Conservation (phyloP, 2,797 vertebrate species). For the Acipenser oxyrinchus region DNA sequence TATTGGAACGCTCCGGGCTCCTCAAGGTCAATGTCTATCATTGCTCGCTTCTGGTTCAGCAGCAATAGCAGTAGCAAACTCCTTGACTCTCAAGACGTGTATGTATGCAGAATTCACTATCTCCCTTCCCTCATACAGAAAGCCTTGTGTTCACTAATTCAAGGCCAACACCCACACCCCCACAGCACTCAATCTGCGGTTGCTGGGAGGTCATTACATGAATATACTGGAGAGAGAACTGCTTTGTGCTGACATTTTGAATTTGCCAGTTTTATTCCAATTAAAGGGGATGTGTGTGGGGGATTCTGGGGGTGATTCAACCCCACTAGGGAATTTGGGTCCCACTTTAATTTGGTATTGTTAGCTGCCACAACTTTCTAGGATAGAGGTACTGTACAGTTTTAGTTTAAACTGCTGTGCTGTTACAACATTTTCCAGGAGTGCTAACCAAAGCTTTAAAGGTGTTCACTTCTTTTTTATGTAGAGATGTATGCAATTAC, state of each 20-base stretch:
- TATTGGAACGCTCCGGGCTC: slow-evolving; percentile 30
- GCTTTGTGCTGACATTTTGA: slow-evolving; percentile 10
- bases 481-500: too few species aligned
- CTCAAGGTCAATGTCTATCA: slow-evolving; percentile 4
- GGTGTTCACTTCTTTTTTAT: too few species aligned
- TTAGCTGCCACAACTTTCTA: too few species aligned
- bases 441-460: too few species aligned
- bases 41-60: too few species aligned
- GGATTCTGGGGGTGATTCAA: not conserved
- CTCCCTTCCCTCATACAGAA: slow-evolving; percentile 25
- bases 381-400: too few species aligned
- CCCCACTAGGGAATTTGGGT: too few species aligned
- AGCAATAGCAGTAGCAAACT: too few species aligned
- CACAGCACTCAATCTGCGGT: slow-evolving; percentile 19
- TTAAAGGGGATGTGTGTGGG: not conserved
- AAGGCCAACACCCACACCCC: slow-evolving; percentile 36
- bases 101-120: slow-evolving; percentile 21
- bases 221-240: slow-evolving; percentile 3
- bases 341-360: too few species aligned
- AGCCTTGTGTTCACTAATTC: slow-evolving; percentile 23
- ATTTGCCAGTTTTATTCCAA: not conserved
- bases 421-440: too few species aligned
- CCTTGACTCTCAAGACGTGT: too few species aligned
- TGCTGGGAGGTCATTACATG: slow-evolving; percentile 18
- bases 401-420: too few species aligned